Conservation (phyloP, 2,888 invertebrate genomes). For the Tuberolachnus salignus region DNA sequence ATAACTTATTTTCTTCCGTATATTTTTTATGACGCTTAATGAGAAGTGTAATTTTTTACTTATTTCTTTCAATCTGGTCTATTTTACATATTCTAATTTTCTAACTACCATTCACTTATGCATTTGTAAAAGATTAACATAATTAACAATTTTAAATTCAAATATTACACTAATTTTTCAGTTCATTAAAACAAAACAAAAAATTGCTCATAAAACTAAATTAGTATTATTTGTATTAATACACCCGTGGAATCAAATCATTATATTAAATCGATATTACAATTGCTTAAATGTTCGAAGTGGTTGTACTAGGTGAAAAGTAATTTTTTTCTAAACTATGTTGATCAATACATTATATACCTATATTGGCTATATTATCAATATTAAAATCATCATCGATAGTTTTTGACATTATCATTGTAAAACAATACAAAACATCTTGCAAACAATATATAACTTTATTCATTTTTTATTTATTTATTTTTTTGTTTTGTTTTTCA, state of each 20-base stretch:
- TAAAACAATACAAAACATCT: conserved; percentile 6
- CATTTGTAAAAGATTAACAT: background rate
- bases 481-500: background rate
- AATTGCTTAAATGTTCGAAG: background rate
- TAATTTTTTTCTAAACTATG: background rate
- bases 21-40: background rate
- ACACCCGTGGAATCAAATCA: background rate
- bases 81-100: background rate
- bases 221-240: background rate
- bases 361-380: background rate
- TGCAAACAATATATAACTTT: background rate
- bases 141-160: background rate
- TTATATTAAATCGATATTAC: background rate
- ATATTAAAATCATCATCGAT: background rate
- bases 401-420: conserved; percentile 20
- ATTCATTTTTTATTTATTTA: background rate
- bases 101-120: background rate
- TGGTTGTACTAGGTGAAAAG: conserved; percentile 23
- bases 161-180: background rate
- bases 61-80: background rate
- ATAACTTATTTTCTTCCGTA: background rate
- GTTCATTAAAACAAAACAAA: background rate
- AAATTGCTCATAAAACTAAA: background rate
- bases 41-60: background rate
- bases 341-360: no score